phyloP scores from a whole-genome alignment of 2,888 invertebrate species.

The Nomada lathburiana region DNA sequence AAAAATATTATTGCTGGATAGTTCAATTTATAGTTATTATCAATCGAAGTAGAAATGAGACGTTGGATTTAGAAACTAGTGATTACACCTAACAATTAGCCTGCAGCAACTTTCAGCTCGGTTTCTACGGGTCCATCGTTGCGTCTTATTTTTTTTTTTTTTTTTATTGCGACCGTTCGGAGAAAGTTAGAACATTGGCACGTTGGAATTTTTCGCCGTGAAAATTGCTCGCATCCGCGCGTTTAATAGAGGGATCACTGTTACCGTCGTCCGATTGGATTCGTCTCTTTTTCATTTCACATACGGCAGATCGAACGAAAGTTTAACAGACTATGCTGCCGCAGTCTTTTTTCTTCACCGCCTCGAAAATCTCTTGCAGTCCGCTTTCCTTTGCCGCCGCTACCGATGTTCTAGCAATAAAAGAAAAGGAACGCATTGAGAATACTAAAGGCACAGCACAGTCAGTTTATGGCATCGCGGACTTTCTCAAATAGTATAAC shows the following conservation, averaged over 20 bases:
- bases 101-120: slow-evolving; percentile 16
- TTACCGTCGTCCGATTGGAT: background rate
- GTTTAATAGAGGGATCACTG: background rate
- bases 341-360: slow-evolving; percentile 80
- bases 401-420: slow-evolving; percentile 73
- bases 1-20: too few species aligned
- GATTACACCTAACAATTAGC: background rate
- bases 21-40: too few species aligned
- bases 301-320: background rate
- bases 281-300: background rate
- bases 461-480: background rate
- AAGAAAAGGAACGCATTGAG: background rate
- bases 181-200: slow-evolving; percentile 54
- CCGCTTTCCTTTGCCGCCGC: slow-evolving; percentile 78
- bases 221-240: slow-evolving; percentile 22
- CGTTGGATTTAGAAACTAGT: too few species aligned
- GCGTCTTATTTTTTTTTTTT: slow-evolving; percentile 1
- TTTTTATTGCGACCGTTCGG: slow-evolving; percentile 18
- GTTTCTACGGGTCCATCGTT: slow-evolving; percentile 28
- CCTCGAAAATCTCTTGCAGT: slow-evolving; percentile 79
- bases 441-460: too few species aligned
- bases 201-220: slow-evolving; percentile 16
- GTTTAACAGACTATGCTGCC: slow-evolving; percentile 75
- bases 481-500: too few species aligned
- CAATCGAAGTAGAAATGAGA: too few species aligned